Evolutionary conservation across 64 coral and sea anemone genomes (phyloP).

Genomic region (Dendronephthya gigantea): DNA sequence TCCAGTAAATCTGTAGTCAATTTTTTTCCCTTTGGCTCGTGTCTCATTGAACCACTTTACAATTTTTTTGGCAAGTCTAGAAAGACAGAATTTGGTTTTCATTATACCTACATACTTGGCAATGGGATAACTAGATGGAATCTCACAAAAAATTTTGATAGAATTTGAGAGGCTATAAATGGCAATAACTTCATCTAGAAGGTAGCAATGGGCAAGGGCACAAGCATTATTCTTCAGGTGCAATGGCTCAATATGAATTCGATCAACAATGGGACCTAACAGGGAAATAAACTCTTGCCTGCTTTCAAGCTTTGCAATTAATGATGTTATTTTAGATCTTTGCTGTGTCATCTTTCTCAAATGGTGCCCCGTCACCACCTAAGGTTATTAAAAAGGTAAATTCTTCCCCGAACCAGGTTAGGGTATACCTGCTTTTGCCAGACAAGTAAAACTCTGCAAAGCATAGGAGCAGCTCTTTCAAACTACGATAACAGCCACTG

Average conservation of each 20-base stretch:
- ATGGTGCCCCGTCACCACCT: neutral
- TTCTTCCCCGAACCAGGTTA: neutral
- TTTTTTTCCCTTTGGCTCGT: neutral
- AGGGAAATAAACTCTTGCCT: neutral
- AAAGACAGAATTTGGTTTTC: neutral
- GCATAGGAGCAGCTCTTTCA: neutral
- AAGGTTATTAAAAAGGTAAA: neutral
- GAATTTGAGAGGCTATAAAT: neutral
- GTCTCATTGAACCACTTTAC: neutral
- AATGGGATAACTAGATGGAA: neutral
- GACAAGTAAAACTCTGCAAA: neutral
- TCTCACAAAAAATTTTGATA: neutral
- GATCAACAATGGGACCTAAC: neutral
- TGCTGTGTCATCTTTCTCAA: neutral
- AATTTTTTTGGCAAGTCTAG: neutral
- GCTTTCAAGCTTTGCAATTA: neutral
- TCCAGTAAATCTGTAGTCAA: neutral
- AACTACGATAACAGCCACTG: neutral
- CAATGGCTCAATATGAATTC: neutral
- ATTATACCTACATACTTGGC: neutral
- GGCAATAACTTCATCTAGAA: conserved; percentile 4
- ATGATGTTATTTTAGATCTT: neutral
- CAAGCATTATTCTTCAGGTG: neutral
- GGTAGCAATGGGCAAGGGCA: neutral
- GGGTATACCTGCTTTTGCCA: neutral